These are phyloP conservation scores for Tolmerus cingulatus DNA, from an alignment of 2,888 invertebrate species.

Conservation along the genomic window DNA sequence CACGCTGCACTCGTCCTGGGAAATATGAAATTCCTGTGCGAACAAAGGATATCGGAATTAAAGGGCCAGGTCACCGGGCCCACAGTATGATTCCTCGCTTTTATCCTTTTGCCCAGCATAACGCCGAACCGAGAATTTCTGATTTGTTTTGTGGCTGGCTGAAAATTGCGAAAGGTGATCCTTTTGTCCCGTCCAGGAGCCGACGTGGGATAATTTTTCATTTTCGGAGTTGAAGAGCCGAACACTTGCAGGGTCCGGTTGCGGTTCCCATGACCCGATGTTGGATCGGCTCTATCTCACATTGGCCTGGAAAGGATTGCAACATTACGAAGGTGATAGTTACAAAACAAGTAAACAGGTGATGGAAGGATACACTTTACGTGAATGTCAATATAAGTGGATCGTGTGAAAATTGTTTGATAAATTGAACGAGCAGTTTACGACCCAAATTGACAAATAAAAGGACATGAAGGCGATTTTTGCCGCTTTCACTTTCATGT, in stretches of 20 bases:
- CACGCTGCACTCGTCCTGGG: conserved; percentile 8
- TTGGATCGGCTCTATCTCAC: neutral
- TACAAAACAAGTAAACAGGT: conserved; percentile 22
- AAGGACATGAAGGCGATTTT: neutral
- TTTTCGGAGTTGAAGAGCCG: neutral
- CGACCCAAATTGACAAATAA: neutral
- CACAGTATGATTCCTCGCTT: conserved; percentile 13
- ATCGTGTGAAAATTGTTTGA: conserved; percentile 26
- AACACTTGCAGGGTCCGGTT: conserved; percentile 12
- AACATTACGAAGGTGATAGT: neutral
- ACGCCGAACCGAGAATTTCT: neutral
- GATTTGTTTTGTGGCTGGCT: conserved; percentile 29
- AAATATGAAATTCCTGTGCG: conserved; percentile 20
- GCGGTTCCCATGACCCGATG: conserved; percentile 24
- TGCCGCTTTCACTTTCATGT: conserved; percentile 36
- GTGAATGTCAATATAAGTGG: neutral
- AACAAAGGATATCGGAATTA: neutral
- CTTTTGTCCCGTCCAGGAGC: conserved; percentile 25
- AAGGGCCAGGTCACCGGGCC: conserved; percentile 10
- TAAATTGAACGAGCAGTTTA: conserved; percentile 8
- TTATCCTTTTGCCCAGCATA: conserved; percentile 33
- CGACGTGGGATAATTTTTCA: conserved; percentile 41
- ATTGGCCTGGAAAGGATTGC: conserved; percentile 25
- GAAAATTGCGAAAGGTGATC: conserved; percentile 43
- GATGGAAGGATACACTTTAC: neutral